Base-by-base conservation (phyloP, 2,888 invertebrate species). In the Mycogona germanica region DNA sequence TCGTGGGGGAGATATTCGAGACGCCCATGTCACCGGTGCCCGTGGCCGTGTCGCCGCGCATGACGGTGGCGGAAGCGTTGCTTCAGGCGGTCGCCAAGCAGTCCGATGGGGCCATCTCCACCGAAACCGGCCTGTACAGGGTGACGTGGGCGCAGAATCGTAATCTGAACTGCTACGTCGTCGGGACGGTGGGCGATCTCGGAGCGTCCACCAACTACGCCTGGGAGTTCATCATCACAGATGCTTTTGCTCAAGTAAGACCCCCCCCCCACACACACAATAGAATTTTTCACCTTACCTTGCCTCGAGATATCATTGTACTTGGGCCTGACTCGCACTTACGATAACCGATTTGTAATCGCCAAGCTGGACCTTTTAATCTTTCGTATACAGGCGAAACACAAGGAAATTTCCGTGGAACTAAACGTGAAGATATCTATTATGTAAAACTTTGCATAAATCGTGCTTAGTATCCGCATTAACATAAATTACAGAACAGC, bases 181-280 rank as follows among this genome's bases (percentile, higher is more conserved):
- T 52, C n/a, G 32, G 52, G 2, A n/a, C 42, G 12, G 41, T 52
- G 21, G 52, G 52, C 30, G 30, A 52, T 17, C 3, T 52, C 12
- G 32, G 41, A 14, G 17, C 23, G 9, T 25, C 42, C 17, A 9
- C 19, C 26, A 28, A 19, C 23, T 52, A 28, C 17, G 52, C 32
- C 12, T 52, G 52, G 52, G 52, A 44, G 35, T 19, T 30, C 17
- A 42, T 5, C 7, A 26, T 52, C 30, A 52, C 29, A 7, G 52
- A 52, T 29, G 23, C 29, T 23, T 9, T 26, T 21, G 30, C 23
- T 17, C 29, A 52, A 45, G 52, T 52, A 21, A 35, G 41, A 32
- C n/a, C n/a, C n/a, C n/a, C n/a, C n/a, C n/a, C n/a, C n/a, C n/a
- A n/a, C n/a, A n/a, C n/a, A n/a, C n/a, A n/a, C n/a, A n/a, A n/a